Evolutionary conservation across 1,140 invertebrate species (phyloP), one percentile per base, ranked within the genome.

Genomic region (Archegozetes longisetosus): DNA sequence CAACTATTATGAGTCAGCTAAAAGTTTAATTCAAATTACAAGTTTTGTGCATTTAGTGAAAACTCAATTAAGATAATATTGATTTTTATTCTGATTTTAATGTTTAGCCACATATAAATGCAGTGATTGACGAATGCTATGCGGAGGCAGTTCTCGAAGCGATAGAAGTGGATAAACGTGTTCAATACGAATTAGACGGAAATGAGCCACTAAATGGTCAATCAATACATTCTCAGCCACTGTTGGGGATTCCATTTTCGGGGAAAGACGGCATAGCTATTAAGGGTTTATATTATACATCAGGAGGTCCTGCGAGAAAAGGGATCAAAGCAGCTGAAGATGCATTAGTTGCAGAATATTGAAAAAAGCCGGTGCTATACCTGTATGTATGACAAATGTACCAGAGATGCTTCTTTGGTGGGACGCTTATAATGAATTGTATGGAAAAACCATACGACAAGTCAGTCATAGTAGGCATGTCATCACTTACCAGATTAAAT

Each of bases 331-430:
- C 83, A 0, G 66, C 73, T 0, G 63, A 69, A 46, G 85, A 93
- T 72, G 85, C 86, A 1, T 72, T 71, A 2, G 78, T 76, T 0
- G 81, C 92, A 0, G 65, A 68, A n/a, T 66, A 75, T 1, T 66
- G 88, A 75, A 73, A 62, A 66, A 73, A 6, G 81, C 86, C 17
- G 89, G 88, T 2, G 85, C 78, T 6, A 88, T 93, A 53, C 79
- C 82, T 0, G 68, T 89, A 1, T 76, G 82, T 50, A 79, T 86
- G 0, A 88, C 86, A 2, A 88, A 88, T 74, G 72, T 93, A 48
- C 88, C 86, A 70, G 93, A 95, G 26, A 80, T 88, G 64, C 84
- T 82, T 65, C 68, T 82, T 22, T 80, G 82, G 70, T 92, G 86
- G 57, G 50, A 59, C 22, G 40, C 60, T 12, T 14, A 13, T 9